Percentiles rank a stretch among this genome's conserved stretches.
These are phyloP conservation scores for Hipparchia semele DNA, from an alignment of 2,888 invertebrate species.

Conservation along the genomic window DNA sequence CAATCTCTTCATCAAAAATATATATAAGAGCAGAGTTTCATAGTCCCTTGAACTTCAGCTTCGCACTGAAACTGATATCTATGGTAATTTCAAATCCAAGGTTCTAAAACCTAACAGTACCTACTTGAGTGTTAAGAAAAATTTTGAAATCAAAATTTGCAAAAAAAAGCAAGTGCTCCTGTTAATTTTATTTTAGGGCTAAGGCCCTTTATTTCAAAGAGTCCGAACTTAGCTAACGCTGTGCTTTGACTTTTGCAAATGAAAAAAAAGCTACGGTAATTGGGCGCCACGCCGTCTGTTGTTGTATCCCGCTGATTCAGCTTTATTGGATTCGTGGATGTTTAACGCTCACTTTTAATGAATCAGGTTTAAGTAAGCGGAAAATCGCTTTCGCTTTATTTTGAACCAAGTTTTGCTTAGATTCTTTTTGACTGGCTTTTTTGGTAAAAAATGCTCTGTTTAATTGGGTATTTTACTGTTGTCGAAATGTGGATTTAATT, in stretches of 20 bases:
- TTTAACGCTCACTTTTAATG: slow-evolving; percentile 16
- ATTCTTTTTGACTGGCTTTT: background rate
- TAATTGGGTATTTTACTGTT: background rate
- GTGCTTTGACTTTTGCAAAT: slow-evolving; percentile 1
- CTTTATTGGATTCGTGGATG: slow-evolving; percentile 10
- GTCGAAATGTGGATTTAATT: no score
- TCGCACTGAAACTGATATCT: no score
- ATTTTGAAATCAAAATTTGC: no score
- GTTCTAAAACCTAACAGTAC: no score
- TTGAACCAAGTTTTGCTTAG: background rate
- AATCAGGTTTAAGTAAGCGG: slow-evolving; percentile 22
- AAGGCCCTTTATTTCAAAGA: background rate
- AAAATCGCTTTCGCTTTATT: slow-evolving; percentile 1
- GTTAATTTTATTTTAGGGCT: no score
- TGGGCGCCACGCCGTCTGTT: slow-evolving; percentile 1
- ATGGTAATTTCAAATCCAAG: no score
- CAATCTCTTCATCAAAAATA: no score
- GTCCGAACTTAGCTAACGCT: slow-evolving; percentile 4
- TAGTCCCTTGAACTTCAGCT: no score
- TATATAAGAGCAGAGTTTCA: no score
- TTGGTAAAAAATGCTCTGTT: background rate
- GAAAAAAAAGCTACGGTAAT: slow-evolving; percentile 7
- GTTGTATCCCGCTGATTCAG: slow-evolving; percentile 8
- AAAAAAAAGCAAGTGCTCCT: background rate
- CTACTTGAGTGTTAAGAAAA: no score